Evolutionary conservation across 2,888 invertebrate species (phyloP).

Genomic region (Cryptus armator): DNA sequence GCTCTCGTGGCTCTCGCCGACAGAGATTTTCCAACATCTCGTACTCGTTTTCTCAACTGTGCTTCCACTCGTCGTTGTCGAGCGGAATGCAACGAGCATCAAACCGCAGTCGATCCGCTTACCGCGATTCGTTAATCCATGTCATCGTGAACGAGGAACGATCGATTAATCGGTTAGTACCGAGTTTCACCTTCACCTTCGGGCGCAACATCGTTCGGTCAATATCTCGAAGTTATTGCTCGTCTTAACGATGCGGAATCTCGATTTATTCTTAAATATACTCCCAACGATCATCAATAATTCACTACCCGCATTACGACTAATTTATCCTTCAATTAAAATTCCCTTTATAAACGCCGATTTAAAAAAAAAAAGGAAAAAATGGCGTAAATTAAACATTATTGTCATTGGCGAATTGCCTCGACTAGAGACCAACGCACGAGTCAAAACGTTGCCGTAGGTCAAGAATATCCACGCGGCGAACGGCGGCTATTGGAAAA

Average conservation of each 20-base stretch:
- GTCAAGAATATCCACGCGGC: slow-evolving; percentile 37
- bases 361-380: not conserved
- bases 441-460: slow-evolving; percentile 44
- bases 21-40: not conserved
- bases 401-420: not conserved
- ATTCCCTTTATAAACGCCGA: too few relatives aligned
- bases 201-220: not conserved
- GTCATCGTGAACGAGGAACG: slow-evolving; percentile 61
- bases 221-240: slow-evolving; percentile 5
- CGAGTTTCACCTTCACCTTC: slow-evolving; percentile 39
- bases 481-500: slow-evolving; percentile 33
- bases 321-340: too few relatives aligned
- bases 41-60: not conserved
- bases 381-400: not conserved
- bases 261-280: not conserved
- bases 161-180: slow-evolving; percentile 65
- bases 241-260: slow-evolving; percentile 4
- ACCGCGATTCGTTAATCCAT: slow-evolving; percentile 66
- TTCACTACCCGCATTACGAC: too few relatives aligned
- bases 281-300: too few relatives aligned
- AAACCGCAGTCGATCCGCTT: slow-evolving; percentile 71
- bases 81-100: slow-evolving; percentile 21
- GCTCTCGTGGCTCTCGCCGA: slow-evolving; percentile 59
- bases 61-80: slow-evolving; percentile 14
- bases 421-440: not conserved